These are phyloP conservation scores for Cremastinae sp. DNA, from an alignment of 2,888 invertebrate genomes.

Conservation along the genomic window DNA sequence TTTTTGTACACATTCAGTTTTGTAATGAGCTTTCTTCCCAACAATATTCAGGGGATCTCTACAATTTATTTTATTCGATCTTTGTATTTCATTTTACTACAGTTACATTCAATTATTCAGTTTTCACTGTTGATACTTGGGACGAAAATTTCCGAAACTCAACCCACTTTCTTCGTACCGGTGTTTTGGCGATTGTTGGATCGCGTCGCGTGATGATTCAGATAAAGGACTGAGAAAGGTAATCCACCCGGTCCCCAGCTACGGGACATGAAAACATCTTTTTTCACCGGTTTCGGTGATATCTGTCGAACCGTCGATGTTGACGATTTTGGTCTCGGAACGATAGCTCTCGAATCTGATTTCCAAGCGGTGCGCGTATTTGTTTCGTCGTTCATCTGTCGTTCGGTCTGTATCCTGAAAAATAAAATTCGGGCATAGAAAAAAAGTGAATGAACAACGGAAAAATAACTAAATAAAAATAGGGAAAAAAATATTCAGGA, in stretches of 20 bases:
- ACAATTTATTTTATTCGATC: neutral
- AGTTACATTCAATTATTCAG: too few relatives aligned
- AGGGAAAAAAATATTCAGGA: too few relatives aligned
- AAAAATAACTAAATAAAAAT: too few relatives aligned
- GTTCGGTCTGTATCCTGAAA: conserved; percentile 32
- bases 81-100: neutral
- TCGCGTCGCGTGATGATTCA: conserved; percentile 74
- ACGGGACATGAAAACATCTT: conserved; percentile 80
- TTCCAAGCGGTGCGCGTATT: conserved; percentile 35
- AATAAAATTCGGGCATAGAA: too few relatives aligned
- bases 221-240: conserved; percentile 81
- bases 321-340: conserved; percentile 44
- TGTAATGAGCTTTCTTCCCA: neutral
- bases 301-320: conserved; percentile 55
- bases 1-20: neutral
- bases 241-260: conserved; percentile 82
- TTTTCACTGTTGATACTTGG: too few relatives aligned
- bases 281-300: conserved; percentile 71
- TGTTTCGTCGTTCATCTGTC: conserved; percentile 34
- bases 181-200: conserved; percentile 60
- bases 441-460: too few relatives aligned
- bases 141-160: too few relatives aligned
- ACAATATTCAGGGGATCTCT: neutral
- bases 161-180: too few relatives aligned
- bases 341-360: conserved; percentile 27